Base-by-base conservation (phyloP, 2,888 invertebrate species). In the Cephus sareptanus region DNA sequence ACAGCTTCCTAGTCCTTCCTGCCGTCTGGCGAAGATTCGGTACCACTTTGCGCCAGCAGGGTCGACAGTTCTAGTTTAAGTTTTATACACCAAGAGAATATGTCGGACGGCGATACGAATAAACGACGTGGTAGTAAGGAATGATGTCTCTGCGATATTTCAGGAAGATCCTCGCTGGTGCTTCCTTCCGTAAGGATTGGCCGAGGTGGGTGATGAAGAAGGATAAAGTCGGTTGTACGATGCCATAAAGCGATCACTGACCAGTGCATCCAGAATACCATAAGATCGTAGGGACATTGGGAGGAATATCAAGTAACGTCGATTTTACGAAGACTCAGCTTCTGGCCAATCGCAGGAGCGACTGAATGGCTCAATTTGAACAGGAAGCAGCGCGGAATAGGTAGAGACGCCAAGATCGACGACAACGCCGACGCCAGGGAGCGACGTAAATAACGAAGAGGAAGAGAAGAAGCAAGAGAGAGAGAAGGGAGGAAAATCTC, bases 81-180 rank as follows among this genome's bases (percentile, higher is more conserved):
- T 85, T 84, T 86, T 87, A 85, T 85, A 82, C 77, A 83, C 76
- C 81, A 75, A 69, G 75, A 80, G 15, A 11, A 34, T 12, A 71
- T 9, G 56, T 31, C 33, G 31, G 31, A 31, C 77, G 80, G 76
- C 81, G 82, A 85, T 83, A 84, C 84, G 85, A 78, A 85, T 82
- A 84, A 84, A 84, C 83, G 82, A 85, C 81, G 77, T 79, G 79
- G 73, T 76, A 35, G 75, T 81, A 84, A 85, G 83, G 83, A 85
- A 84, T 85, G 84, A 88, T 85, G 86, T 84, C 85, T 81, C 81
- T 73, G 84, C 85, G 85, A 87, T 87, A 87, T 87, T 87, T 87
- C 86, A 86, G 73, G 80, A 76, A 70, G 75, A 34, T 30, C 71
- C 33, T 9, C 11, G 33, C n/a, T 11, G 71, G 71, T 31, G 1